A percentile compares a stretch with the other conserved stretches of the same genome.
These are phyloP conservation scores for Gambusia yucatana DNA, from an alignment of 2,797 vertebrate genomes.

Conservation along the genomic window DNA sequence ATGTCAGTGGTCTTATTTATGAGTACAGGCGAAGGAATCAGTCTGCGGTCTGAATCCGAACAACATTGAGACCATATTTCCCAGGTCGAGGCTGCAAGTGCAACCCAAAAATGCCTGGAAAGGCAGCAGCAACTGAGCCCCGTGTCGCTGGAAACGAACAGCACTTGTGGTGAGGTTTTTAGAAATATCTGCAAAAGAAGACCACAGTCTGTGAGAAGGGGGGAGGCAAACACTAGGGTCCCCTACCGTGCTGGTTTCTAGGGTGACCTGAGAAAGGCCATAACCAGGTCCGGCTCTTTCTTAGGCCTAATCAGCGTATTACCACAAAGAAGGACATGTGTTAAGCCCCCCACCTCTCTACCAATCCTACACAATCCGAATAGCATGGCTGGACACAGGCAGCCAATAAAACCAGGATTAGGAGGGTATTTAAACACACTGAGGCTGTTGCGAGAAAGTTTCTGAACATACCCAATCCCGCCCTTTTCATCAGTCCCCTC, in stretches of 20 bases:
- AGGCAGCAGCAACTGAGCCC: conserved; percentile 54
- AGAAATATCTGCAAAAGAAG: conserved; percentile 32
- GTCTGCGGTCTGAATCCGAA: conserved; percentile 72
- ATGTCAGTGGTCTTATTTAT: conserved; percentile 72
- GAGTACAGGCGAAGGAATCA: conserved; percentile 63
- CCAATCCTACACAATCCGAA: conserved; percentile 82
- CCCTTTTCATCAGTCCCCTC: conserved; percentile 72
- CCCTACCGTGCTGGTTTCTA: conserved; percentile 95
- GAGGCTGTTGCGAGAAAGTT: conserved; percentile 81
- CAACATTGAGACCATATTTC: conserved; percentile 77
- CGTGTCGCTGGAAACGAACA: conserved; percentile 34
- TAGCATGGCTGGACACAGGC: conserved; percentile 83
- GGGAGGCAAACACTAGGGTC: conserved; percentile 82
- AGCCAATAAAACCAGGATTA: conserved; percentile 91
- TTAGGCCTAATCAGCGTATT: conserved; percentile 90
- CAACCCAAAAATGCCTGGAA: conserved; percentile 56
- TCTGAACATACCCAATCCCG: conserved; percentile 81
- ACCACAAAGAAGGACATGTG: conserved; percentile 94
- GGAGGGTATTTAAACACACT: conserved; percentile 83
- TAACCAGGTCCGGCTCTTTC: conserved; percentile 95
- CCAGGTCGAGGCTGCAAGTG: conserved; percentile 68
- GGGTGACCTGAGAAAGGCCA: conserved; percentile 91
- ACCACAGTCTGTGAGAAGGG: conserved; percentile 47
- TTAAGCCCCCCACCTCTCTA: conserved; percentile 78
- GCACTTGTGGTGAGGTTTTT: conserved; percentile 23